Base-by-base conservation (phyloP, 1,140 invertebrate species). In the Daktulosphaira vitifoliae region DNA sequence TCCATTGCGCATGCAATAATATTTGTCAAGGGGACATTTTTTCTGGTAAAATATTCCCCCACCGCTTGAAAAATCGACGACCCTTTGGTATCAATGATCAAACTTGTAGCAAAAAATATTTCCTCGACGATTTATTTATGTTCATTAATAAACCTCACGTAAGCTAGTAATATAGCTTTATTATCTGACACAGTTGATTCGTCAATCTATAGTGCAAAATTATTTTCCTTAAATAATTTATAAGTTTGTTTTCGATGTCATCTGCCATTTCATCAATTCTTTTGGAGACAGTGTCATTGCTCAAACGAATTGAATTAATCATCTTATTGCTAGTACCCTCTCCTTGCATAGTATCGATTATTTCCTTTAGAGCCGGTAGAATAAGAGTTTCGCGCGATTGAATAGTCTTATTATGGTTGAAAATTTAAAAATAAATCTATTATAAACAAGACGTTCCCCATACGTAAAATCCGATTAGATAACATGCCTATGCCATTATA, bases 181-280 rank as follows among this genome's bases (percentile, higher is more conserved):
- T n/a, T n/a, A n/a, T n/a, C 69, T 53, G 72, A 71, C 71, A 75
- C 75, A 66, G 75, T 75, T 69, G 72, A 74, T 68, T 76, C 71
- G 67, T 74, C 72, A 65, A 74, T 67, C 68, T 75, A 71, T 46
- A 74, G 71, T 66, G 70, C 71, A 65, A 74, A 73, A 68, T 71
- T 56, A 46, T 69, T 70, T 50, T 70, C 73, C n/a, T n/a, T n/a
- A 44, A 73, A n/a, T n/a, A n/a, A n/a, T n/a, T n/a, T n/a, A n/a
- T n/a, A n/a, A n/a, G n/a, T n/a, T n/a, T n/a, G n/a, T 44, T 70
- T 65, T 65, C 48, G 18, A 65, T 15, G 33, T 65, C 18, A 20
- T 48, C 26, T 5, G 62, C 62, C 62, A 50, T 65, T 37, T 65
- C 26, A 13, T 65, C 38, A 33, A 65, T 49, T 65, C 62, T n/a